A percentile compares a stretch with the other conserved stretches of the same genome.
Evolutionary conservation across 2,797 vertebrate species (phyloP).

Genomic region (Numenius phaeopus): DNA sequence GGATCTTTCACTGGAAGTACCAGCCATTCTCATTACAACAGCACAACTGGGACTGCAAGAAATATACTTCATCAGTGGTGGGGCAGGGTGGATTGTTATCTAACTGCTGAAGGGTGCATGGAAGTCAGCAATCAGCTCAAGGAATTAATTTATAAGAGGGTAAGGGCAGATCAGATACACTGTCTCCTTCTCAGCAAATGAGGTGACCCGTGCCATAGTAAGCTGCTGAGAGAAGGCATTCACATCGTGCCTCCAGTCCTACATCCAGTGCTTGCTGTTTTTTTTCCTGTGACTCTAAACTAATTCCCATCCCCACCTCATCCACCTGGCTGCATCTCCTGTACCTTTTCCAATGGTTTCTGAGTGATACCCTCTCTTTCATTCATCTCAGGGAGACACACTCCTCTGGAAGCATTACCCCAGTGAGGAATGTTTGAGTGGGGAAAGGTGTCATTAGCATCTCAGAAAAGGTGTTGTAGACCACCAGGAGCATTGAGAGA

Average conservation of each 20-base stretch:
- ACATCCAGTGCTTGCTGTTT: neutral
- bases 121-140: neutral
- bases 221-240: neutral
- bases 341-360: neutral
- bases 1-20: neutral
- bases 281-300: neutral
- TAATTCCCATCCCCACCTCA: neutral
- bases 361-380: neutral
- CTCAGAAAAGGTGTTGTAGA: neutral
- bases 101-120: neutral
- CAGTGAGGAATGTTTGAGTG: neutral
- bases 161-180: neutral
- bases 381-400: neutral
- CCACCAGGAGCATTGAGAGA: neutral
- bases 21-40: neutral
- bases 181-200: neutral
- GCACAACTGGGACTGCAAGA: neutral
- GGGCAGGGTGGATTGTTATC: neutral
- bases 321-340: neutral
- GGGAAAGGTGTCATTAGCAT: accelerated
- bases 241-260: neutral
- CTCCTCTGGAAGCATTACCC: neutral
- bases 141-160: neutral
- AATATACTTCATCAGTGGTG: accelerated
- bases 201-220: neutral